Evolutionary conservation across 2,113 vertebrate species (phyloP), one percentile per base, ranked within the genome.

Genomic region (Hippocampus comes): DNA sequence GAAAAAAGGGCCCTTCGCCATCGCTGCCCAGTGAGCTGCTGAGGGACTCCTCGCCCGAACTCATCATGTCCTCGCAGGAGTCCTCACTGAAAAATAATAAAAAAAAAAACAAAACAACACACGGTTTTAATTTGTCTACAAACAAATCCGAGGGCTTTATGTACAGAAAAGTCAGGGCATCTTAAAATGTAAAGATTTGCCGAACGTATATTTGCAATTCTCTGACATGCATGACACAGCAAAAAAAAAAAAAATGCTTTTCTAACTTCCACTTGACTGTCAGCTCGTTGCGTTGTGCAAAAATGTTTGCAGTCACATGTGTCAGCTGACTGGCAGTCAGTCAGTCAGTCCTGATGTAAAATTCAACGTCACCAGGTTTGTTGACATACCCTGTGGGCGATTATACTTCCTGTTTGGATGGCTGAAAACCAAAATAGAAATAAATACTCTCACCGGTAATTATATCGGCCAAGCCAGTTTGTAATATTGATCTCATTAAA

Each of bases 41-140:
- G 60, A 97, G 92, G 73, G 93, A 93, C 87, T 98, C 96, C 79
- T 98, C 96, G 14, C 96, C 95, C 0, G 94, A 95, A 71, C 96
- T 99, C 93, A 86, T 82, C 46, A 93, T 89, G 49, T 99, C 97
- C 89, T 97, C 97, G 65, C 92, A 92, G 0, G 94, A 98, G 79
- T 98, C 97, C 82, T 98, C 97, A 57, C 97, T 99, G 79, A 9
- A 72, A 5, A 59, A 21, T 56, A 23, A 38, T 30, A 1, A 69
- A 3, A 25, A 25, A 25, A 25, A 25, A 25, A 25, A 25, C 25
- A 25, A 25, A 25, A 25, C 25, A 25, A 21, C 10, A 5, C 30
- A 6, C 34, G 1, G 1, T 63, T 34, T 7, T 53, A 5, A 25
- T 27, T 63, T 38, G 30, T 27, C 30, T 60, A 34, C 23, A 18